phyloP scores from a whole-genome alignment of 1,140 invertebrate genomes.

The Drosophila sp. region DNA sequence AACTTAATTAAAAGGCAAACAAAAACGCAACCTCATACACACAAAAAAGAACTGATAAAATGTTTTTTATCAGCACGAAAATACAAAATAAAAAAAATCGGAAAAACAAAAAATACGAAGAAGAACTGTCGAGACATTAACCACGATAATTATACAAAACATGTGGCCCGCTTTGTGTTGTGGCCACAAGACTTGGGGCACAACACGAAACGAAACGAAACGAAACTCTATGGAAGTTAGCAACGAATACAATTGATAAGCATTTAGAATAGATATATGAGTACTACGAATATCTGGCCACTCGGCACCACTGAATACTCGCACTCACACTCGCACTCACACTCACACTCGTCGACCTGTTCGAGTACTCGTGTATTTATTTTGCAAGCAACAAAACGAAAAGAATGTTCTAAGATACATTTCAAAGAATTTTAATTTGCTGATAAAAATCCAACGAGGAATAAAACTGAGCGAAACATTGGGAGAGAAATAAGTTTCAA shows the following conservation, averaged over 20 bases:
- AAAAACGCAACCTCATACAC: slow-evolving; percentile 50
- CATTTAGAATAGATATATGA: slow-evolving; percentile 54
- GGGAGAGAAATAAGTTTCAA: slow-evolving; percentile 8
- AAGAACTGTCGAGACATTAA: slow-evolving; percentile 68
- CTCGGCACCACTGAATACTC: slow-evolving; percentile 33
- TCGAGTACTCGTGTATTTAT: background rate
- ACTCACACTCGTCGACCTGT: background rate
- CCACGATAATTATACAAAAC: slow-evolving; percentile 82
- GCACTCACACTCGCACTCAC: background rate
- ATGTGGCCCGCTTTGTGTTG: slow-evolving; percentile 53
- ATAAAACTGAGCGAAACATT: background rate
- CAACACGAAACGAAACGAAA: slow-evolving; percentile 15
- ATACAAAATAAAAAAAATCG: slow-evolving; percentile 50
- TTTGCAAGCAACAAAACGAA: background rate
- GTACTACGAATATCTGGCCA: slow-evolving; percentile 28
- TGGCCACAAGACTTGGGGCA: slow-evolving; percentile 41
- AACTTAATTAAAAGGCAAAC: slow-evolving; percentile 82
- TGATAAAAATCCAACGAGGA: background rate
- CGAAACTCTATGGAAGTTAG: slow-evolving; percentile 23
- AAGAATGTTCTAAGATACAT: slow-evolving; percentile 34
- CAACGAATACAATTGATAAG: slow-evolving; percentile 45
- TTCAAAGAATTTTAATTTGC: slow-evolving; percentile 21
- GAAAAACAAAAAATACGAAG: slow-evolving; percentile 18
- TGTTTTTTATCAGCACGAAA: slow-evolving; percentile 49
- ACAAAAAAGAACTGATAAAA: slow-evolving; percentile 48